phyloP scores from a whole-genome alignment of 2,888 invertebrate genomes.

The Pocota personata region DNA sequence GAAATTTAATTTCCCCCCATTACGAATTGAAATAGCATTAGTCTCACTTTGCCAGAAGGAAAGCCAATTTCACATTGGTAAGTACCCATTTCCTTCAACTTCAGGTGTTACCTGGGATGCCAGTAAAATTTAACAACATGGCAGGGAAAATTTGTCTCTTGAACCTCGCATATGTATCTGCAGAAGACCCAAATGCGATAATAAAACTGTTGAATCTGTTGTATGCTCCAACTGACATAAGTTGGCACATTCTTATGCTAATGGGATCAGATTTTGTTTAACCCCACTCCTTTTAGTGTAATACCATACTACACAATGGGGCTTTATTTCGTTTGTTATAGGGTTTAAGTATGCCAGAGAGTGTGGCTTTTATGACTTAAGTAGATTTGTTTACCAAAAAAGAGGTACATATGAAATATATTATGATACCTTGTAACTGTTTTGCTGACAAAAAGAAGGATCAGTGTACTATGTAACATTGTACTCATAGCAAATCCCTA shows the following conservation, averaged over 20 bases:
- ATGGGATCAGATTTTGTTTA: constrained; percentile 50
- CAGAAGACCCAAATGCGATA: constrained; percentile 41
- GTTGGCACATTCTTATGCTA: constrained; percentile 64
- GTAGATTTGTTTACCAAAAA: constrained; percentile 20
- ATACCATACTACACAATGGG: background rate
- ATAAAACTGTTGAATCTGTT: constrained; percentile 60
- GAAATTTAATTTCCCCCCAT: constrained; percentile 30
- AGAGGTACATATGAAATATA: background rate
- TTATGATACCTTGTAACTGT: background rate
- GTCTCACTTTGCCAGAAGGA: constrained; percentile 3
- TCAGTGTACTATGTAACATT: too few relatives aligned
- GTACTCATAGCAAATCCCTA: too few relatives aligned
- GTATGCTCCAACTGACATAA: constrained; percentile 25
- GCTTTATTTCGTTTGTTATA: constrained; percentile 28
- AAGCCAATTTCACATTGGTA: constrained; percentile 30
- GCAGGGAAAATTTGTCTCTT: constrained; percentile 6
- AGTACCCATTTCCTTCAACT: constrained; percentile 38
- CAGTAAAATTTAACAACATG: constrained; percentile 49
- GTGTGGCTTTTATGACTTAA: constrained; percentile 42
- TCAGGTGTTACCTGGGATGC: constrained; percentile 53
- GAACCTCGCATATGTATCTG: background rate
- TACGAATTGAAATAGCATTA: constrained; percentile 47
- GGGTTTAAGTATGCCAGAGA: background rate
- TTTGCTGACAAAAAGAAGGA: background rate
- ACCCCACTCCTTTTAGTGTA: background rate